Conservation (phyloP, 2,113 vertebrate species). For the Calidris pygmaea region DNA sequence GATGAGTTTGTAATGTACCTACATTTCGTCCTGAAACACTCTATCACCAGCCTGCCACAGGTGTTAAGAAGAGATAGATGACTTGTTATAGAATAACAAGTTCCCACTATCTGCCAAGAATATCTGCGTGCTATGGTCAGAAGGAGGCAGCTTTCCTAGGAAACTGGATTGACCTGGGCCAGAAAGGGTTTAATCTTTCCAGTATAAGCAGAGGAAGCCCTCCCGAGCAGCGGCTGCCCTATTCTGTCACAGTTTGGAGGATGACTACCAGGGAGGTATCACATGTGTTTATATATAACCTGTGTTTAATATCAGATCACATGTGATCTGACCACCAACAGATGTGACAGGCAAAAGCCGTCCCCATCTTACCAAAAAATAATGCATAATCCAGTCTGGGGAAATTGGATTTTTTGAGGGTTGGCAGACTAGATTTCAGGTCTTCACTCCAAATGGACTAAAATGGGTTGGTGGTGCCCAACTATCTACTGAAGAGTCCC, state of each 20-base stretch:
- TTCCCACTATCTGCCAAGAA: neutral
- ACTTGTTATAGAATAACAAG: fast-evolving
- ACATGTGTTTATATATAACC: too few species aligned
- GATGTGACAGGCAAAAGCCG: neutral
- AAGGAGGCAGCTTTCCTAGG: neutral
- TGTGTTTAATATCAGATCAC: too few species aligned
- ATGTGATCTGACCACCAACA: neutral
- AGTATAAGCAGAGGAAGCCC: neutral
- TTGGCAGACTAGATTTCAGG: neutral
- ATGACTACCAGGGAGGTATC: neutral
- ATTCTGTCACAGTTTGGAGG: neutral
- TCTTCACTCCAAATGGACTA: neutral
- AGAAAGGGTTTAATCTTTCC: neutral
- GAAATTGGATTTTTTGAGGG: neutral
- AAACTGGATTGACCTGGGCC: neutral
- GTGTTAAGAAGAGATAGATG: neutral
- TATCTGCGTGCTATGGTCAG: neutral
- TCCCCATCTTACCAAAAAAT: neutral
- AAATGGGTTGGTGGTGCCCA: fast-evolving
- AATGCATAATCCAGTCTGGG: neutral
- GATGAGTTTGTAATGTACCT: neutral
- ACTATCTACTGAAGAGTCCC: neutral
- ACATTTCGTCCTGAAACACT: neutral
- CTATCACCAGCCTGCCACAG: neutral
- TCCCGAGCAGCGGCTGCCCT: fast-evolving